Percentiles rank a stretch among this genome's conserved stretches.
These are phyloP conservation scores for Argyresthia goedartella DNA, from an alignment of 2,888 invertebrate species.

Conservation along the genomic window DNA sequence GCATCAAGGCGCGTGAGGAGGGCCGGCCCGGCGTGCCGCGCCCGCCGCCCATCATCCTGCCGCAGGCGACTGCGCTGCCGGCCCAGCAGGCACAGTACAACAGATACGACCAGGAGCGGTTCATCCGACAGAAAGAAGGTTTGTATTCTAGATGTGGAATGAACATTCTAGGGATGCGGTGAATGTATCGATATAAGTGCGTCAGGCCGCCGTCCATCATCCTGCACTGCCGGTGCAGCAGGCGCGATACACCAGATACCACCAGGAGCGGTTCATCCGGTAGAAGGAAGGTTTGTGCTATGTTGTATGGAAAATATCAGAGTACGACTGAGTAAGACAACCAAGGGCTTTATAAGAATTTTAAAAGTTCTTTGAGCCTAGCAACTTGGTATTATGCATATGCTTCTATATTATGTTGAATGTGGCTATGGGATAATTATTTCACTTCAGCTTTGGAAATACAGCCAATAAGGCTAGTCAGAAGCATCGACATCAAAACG, in stretches of 20 bases:
- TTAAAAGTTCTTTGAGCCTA: too few species aligned
- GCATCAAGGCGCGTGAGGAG: slow-evolving; percentile 94
- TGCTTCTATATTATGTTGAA: too few species aligned
- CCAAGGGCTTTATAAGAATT: too few species aligned
- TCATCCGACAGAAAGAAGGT: slow-evolving; percentile 92
- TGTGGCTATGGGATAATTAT: too few species aligned
- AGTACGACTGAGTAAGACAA: too few species aligned
- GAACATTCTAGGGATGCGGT: not conserved
- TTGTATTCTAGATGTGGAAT: slow-evolving; percentile 11
- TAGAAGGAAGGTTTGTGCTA: slow-evolving; percentile 85
- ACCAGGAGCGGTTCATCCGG: slow-evolving; percentile 96
- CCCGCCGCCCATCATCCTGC: slow-evolving; percentile 69
- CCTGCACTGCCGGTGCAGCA: slow-evolving; percentile 75
- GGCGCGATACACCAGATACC: slow-evolving; percentile 97
- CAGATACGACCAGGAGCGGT: slow-evolving; percentile 99
- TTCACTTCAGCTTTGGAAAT: too few species aligned
- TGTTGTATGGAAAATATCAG: too few species aligned
- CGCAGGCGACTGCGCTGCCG: slow-evolving; percentile 76
- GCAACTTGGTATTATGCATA: too few species aligned
- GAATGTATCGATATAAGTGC: too few species aligned
- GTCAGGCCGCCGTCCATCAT: slow-evolving; percentile 71
- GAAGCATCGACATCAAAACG: too few species aligned
- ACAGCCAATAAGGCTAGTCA: too few species aligned
- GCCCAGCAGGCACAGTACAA: slow-evolving; percentile 89
- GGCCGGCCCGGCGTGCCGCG: slow-evolving; percentile 73